A percentile compares a stretch with the other conserved stretches of the same genome.
Evolutionary conservation across 2,797 vertebrate species (phyloP).

Genomic region (Simalia tracyae): DNA sequence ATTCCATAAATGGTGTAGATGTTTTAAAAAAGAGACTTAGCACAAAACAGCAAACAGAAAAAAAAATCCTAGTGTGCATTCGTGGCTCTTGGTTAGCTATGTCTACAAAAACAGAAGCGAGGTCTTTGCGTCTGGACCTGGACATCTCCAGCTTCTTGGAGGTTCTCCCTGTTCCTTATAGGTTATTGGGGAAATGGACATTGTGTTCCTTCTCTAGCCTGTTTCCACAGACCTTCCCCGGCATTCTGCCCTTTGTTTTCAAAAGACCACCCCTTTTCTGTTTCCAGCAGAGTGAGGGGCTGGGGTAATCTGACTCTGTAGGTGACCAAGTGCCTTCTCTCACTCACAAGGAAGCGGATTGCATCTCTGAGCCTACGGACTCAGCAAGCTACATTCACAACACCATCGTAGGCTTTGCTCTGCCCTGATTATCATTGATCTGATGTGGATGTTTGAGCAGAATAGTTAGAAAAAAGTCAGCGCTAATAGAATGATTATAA

Average conservation of each 20-base stretch:
- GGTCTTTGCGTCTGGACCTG: background rate
- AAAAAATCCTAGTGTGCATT: background rate
- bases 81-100: background rate
- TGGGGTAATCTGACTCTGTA: background rate
- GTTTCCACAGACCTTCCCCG: background rate
- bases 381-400: background rate
- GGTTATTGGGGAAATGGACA: background rate
- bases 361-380: background rate
- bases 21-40: background rate
- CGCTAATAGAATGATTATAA: background rate
- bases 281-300: background rate
- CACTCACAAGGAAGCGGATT: background rate
- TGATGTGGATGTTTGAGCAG: background rate
- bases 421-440: background rate
- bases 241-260: background rate
- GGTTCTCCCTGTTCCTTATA: background rate
- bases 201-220: background rate
- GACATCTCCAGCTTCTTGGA: background rate
- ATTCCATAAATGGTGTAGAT: background rate
- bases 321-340: background rate
- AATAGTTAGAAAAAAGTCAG: background rate
- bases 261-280: background rate
- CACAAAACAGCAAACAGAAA: background rate
- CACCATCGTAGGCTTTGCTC: background rate
- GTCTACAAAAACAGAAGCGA: background rate